These are phyloP conservation scores for Lophotis ruficrista DNA, from an alignment of 2,113 vertebrate species.

Conservation along the genomic window DNA sequence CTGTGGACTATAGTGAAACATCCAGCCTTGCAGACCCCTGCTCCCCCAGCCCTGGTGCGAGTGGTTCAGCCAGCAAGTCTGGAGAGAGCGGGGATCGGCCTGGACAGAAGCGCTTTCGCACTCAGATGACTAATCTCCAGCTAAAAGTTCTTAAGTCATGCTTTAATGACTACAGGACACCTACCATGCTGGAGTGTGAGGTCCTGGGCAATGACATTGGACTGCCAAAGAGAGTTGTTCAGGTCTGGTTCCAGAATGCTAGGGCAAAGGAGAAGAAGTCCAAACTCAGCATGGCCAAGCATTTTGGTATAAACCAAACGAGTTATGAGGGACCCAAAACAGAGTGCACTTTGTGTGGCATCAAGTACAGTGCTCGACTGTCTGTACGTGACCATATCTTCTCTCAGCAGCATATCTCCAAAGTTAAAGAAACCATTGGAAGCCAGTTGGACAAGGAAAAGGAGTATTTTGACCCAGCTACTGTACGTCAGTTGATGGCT, in stretches of 20 bases:
- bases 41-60: conserved; percentile 93
- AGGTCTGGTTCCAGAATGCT: conserved; percentile 99
- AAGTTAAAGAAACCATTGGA: conserved; percentile 99
- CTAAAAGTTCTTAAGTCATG: conserved; percentile 97
- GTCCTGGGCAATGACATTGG: conserved; percentile 99
- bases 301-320: conserved; percentile 98
- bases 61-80: conserved; percentile 88
- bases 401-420: conserved; percentile 98
- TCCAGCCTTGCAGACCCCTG: conserved; percentile 97
- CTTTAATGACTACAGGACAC: conserved; percentile 98
- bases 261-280: conserved; percentile 99
- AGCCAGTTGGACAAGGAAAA: conserved; percentile 99
- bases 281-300: conserved; percentile 99
- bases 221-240: conserved; percentile 99
- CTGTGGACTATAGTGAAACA: conserved; percentile 97
- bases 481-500: conserved; percentile 98
- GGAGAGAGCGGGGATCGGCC: conserved; percentile 92
- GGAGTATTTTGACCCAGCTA: conserved; percentile 98
- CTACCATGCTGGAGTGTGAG: conserved; percentile 99
- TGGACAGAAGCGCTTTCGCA: conserved; percentile 98
- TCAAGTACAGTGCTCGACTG: conserved; percentile 97
- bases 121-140: conserved; percentile 99
- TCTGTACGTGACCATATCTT: conserved; percentile 99
- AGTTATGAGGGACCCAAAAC: conserved; percentile 98
- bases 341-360: conserved; percentile 98